Base-by-base conservation (phyloP, 1,140 invertebrate species). In the Papilio polytes region DNA sequence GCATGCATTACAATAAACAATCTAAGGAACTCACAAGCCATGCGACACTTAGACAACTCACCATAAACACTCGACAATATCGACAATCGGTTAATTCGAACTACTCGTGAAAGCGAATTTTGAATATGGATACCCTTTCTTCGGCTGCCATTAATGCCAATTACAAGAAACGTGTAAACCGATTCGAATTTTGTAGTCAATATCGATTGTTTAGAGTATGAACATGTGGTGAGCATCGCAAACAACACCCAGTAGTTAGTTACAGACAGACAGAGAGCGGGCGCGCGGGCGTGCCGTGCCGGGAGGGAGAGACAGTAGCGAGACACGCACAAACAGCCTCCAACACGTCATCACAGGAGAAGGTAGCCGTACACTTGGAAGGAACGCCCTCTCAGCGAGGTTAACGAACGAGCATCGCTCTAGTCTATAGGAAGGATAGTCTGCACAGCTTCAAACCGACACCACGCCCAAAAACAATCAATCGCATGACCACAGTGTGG, bases 91-190 rank as follows among this genome's bases (percentile, higher is more conserved):
- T 91, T 94, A 95, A 92, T 94, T 90, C 83, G 85, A 87, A 87
- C 90, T 91, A 92, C 88, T 85, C 82, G 89, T 83, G 81, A 85
- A 88, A 85, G 84, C 87, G 80, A 92, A 92, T 94, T 93, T 93
- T 89, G 86, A 92, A 90, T 89, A 81, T 66, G 85, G 92, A 90
- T 94, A 91, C 86, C 87, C 92, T 92, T 94, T 94, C 92, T 81
- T 85, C 89, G 91, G 92, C 94, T 91, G 90, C 92, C 94, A 94
- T 92, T 94, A 92, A 94, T 90, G 94, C 92, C 92, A 93, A 94
- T 91, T 83, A 74, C 56, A 78, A 70, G 82, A 66, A 82, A 80
- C 85, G 85, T 85, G 46, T n/a, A 63, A 78, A 87, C 85, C 84
- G 83, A 85, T 85, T 78, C 66, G 79, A 84, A 82, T 82, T 59